These are phyloP conservation scores for Ochropacha duplaris DNA, from an alignment of 2,888 invertebrate species.

Conservation along the genomic window DNA sequence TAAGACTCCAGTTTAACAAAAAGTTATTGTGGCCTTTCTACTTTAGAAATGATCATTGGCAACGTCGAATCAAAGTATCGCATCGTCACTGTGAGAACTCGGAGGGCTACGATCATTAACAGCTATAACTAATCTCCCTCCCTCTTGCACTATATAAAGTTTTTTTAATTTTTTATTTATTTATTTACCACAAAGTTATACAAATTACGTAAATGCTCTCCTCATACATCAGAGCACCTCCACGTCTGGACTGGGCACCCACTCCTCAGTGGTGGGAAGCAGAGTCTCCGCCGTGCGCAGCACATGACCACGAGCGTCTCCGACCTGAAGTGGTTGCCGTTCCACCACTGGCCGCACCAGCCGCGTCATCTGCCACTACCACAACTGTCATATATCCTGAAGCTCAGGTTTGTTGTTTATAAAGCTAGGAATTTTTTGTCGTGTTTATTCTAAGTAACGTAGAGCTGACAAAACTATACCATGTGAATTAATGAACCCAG, in stretches of 20 bases:
- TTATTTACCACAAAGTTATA: too few relatives aligned
- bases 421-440: neutral
- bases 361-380: slow-evolving; percentile 93
- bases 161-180: too few relatives aligned
- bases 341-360: slow-evolving; percentile 95
- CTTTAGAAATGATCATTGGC: too few relatives aligned
- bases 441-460: too few relatives aligned
- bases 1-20: too few relatives aligned
- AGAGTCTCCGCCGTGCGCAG: slow-evolving; percentile 86
- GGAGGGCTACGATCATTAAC: neutral
- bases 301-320: slow-evolving; percentile 93
- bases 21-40: too few relatives aligned
- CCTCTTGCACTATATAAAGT: too few relatives aligned
- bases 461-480: neutral
- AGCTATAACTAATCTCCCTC: too few relatives aligned
- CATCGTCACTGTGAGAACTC: too few relatives aligned
- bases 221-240: slow-evolving; percentile 57
- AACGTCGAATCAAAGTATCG: too few relatives aligned
- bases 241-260: slow-evolving; percentile 78
- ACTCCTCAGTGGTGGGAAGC: slow-evolving; percentile 80
- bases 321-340: slow-evolving; percentile 94
- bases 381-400: slow-evolving; percentile 95
- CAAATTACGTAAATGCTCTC: too few relatives aligned
- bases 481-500: neutral
- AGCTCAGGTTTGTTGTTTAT: slow-evolving; percentile 86